Evolutionary conservation across 1,140 invertebrate genomes (phyloP).

Genomic region (Subanguina moxae): DNA sequence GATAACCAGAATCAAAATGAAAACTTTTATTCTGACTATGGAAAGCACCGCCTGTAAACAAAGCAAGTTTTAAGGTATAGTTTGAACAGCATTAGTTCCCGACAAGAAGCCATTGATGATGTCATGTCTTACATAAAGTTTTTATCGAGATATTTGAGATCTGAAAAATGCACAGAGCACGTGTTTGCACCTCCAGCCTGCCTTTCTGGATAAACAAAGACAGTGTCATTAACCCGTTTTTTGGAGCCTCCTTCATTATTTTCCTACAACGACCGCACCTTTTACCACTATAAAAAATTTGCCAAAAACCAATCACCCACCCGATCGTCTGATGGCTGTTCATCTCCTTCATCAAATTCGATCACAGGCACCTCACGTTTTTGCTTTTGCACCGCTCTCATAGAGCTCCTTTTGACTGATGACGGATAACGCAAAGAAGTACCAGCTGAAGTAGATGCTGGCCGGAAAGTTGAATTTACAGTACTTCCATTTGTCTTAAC

Average conservation of each 20-base stretch:
- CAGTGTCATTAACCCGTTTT: conserved; percentile 27
- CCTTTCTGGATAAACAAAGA: conserved; percentile 22
- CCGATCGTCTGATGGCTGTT: too few species aligned
- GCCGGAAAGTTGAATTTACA: too few species aligned
- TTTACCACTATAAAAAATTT: background rate
- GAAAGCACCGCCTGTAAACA: too few species aligned
- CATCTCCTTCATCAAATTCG: conserved; percentile 19
- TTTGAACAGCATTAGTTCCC: too few species aligned
- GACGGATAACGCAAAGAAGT: background rate
- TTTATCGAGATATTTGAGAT: conserved; percentile 19
- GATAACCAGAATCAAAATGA: too few species aligned
- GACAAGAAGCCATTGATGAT: too few species aligned
- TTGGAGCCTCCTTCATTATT: background rate
- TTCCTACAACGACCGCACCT: too few species aligned
- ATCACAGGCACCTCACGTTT: conserved; percentile 18
- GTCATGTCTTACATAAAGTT: conserved; percentile 15
- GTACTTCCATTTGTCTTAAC: too few species aligned
- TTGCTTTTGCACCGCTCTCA: background rate
- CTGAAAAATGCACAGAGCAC: conserved; percentile 25
- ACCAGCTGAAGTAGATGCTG: too few species aligned
- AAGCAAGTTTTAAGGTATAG: too few species aligned
- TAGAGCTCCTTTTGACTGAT: background rate
- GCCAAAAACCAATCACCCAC: background rate
- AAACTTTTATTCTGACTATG: too few species aligned
- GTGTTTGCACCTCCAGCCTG: background rate